A percentile compares a stretch with the other conserved stretches of the same genome.
Evolutionary conservation across 2,113 vertebrate species (phyloP).

Genomic region (Delphinus delphis): DNA sequence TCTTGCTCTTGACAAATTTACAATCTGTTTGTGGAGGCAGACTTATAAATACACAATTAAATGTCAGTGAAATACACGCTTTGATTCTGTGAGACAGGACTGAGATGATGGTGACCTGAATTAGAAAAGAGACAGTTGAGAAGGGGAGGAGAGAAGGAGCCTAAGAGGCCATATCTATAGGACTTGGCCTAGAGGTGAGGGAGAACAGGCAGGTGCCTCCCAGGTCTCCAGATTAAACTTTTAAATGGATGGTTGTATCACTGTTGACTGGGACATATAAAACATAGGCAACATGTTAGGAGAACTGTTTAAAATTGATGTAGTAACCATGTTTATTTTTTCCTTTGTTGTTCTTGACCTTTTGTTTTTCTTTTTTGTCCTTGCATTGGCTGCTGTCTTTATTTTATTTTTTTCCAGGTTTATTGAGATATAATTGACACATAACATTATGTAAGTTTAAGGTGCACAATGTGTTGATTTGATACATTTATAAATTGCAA

Average conservation of each 20-base stretch:
- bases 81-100: background rate
- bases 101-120: background rate
- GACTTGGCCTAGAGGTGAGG: background rate
- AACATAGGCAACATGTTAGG: background rate
- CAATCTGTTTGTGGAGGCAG: background rate
- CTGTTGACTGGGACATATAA: background rate
- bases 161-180: fast-evolving
- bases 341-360: background rate
- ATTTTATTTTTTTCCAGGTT: background rate
- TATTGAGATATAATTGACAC: background rate
- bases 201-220: fast-evolving
- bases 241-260: background rate
- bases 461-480: background rate
- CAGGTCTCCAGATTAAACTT: background rate
- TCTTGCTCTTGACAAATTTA: background rate
- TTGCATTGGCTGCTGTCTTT: background rate
- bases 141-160: too few species aligned
- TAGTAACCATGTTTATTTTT: background rate
- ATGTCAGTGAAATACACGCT: background rate
- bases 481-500: background rate
- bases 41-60: background rate
- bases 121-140: background rate
- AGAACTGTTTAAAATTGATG: background rate
- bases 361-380: background rate
- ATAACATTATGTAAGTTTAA: background rate